These are phyloP conservation scores for Furcula furcula DNA, from an alignment of 2,888 invertebrate species.

Conservation along the genomic window DNA sequence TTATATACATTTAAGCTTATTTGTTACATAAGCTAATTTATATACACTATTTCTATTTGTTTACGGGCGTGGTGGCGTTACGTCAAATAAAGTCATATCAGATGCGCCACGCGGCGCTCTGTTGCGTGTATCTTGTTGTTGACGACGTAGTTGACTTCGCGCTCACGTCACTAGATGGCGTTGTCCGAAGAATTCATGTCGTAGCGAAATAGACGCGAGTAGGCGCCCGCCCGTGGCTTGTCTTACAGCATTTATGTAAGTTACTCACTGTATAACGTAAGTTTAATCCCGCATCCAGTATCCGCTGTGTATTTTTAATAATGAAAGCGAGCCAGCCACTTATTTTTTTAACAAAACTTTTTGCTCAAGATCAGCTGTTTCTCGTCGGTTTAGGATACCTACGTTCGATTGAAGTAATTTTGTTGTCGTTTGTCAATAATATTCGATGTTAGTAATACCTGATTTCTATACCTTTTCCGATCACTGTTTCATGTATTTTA, in stretches of 20 bases:
- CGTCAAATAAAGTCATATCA: conserved; percentile 78
- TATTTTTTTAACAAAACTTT: conserved; percentile 76
- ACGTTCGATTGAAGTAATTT: conserved; percentile 50
- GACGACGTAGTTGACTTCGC: conserved; percentile 15
- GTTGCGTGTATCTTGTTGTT: conserved; percentile 45
- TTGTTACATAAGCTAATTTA: conserved; percentile 80
- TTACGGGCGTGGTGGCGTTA: conserved; percentile 75
- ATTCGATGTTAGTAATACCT: conserved; percentile 66
- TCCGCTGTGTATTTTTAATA: conserved; percentile 73
- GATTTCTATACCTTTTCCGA: conserved; percentile 59
- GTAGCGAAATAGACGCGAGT: conserved; percentile 42
- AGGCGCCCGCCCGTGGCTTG: conserved; percentile 73
- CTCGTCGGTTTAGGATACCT: conserved; percentile 52
- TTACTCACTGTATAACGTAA: conserved; percentile 77
- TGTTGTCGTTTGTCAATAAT: conserved; percentile 49
- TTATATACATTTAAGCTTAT: conserved; percentile 82
- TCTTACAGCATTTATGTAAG: conserved; percentile 71
- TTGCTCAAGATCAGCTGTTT: conserved; percentile 75
- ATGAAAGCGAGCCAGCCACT: conserved; percentile 63
- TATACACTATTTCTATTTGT: conserved; percentile 77
- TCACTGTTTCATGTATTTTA: conserved; percentile 72
- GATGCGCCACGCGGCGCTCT: conserved; percentile 62
- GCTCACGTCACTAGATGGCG: conserved; percentile 26
- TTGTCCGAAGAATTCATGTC: conserved; percentile 13
- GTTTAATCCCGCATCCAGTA: conserved; percentile 71